Conservation (phyloP, 1,140 invertebrate genomes). For the Calephelis virginiensis region DNA sequence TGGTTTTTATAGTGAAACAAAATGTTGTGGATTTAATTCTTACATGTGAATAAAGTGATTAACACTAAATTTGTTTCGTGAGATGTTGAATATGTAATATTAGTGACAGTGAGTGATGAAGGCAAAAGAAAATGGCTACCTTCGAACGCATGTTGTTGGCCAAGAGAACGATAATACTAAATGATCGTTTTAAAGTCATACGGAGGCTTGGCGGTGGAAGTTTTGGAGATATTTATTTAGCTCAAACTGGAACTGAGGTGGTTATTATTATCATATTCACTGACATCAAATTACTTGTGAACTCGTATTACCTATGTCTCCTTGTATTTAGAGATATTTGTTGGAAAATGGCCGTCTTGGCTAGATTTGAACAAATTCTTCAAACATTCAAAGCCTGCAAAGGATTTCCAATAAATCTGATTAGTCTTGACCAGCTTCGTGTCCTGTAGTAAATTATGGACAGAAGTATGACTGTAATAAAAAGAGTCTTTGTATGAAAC, state of each 20-base stretch:
- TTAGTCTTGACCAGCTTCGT: background rate
- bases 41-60: constrained; percentile 6
- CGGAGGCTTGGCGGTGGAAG: constrained; percentile 99
- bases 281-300: constrained; percentile 22
- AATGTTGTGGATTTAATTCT: constrained; percentile 14
- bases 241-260: constrained; percentile 44
- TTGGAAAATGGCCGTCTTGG: constrained; percentile 53
- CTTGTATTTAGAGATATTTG: constrained; percentile 38
- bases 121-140: constrained; percentile 74
- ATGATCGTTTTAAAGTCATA: constrained; percentile 95
- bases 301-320: constrained; percentile 36
- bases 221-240: constrained; percentile 99
- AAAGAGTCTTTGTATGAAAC: constrained; percentile 9
- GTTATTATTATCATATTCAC: constrained; percentile 24
- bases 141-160: constrained; percentile 66
- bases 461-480: constrained; percentile 5
- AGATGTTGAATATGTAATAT: constrained; percentile 44
- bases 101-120: constrained; percentile 66
- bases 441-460: background rate
- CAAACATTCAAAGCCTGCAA: background rate
- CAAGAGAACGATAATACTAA: constrained; percentile 87
- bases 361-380: constrained; percentile 12
- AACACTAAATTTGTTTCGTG: constrained; percentile 8
- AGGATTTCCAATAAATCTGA: background rate
- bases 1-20: constrained; percentile 16